Conservation (phyloP, 2,113 vertebrate genomes). For the Natator depressus region DNA sequence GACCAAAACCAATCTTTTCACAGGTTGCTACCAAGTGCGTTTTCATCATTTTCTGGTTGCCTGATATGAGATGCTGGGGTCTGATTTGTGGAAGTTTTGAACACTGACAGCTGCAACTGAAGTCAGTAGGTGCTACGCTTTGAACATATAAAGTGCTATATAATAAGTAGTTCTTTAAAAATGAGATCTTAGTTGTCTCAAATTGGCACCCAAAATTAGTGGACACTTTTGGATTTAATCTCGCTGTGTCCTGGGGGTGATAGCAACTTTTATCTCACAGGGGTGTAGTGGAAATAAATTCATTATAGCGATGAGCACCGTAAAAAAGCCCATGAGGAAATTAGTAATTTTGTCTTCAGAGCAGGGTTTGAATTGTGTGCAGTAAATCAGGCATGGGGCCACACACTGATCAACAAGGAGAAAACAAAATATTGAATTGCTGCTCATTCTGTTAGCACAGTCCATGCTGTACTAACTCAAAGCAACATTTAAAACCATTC, state of each 20-base stretch:
- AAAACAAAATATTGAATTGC: fast-evolving
- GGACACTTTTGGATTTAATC: not conserved
- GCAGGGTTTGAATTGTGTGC: fast-evolving
- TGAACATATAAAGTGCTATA: not conserved
- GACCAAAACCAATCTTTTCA: not conserved
- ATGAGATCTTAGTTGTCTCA: not conserved
- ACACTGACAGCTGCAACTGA: not conserved
- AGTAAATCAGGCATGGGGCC: not conserved
- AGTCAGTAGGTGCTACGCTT: not conserved
- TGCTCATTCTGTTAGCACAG: not conserved
- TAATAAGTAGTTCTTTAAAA: not conserved
- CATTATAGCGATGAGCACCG: not conserved
- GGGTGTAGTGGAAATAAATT: not conserved
- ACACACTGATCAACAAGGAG: not conserved
- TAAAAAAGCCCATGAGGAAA: conserved; percentile 20
- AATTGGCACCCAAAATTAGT: fast-evolving
- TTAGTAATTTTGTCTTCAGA: not conserved
- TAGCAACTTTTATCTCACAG: not conserved
- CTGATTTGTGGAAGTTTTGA: fast-evolving
- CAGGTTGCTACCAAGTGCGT: fast-evolving
- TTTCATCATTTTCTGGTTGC: fast-evolving
- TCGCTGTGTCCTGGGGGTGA: not conserved
- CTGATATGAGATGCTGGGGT: not conserved
- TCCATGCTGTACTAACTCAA: fast-evolving
- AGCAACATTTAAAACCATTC: not conserved